Conservation (phyloP, 2,888 invertebrate genomes). For the Drosophila austrosaltans region DNA sequence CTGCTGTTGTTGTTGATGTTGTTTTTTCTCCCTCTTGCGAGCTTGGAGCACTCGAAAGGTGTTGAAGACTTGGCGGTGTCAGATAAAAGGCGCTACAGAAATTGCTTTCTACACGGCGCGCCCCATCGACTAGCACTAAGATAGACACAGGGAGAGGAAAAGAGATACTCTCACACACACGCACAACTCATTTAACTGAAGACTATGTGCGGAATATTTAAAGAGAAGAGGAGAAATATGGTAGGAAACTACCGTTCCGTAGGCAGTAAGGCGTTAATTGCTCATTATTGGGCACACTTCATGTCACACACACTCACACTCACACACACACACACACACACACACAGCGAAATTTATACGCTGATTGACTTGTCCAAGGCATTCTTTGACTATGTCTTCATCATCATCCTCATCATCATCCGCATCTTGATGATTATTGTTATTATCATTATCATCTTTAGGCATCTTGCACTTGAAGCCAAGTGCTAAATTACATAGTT, state of each 20-base stretch:
- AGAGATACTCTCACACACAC: background rate
- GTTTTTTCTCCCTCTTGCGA: conserved; percentile 38
- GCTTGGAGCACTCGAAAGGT: conserved; percentile 68
- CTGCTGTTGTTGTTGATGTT: conserved; percentile 1
- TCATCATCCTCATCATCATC: conserved; percentile 3
- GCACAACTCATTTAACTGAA: conserved; percentile 53
- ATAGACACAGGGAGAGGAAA: conserved; percentile 22
- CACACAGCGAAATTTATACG: conserved; percentile 59
- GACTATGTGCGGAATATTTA: conserved; percentile 56
- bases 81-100: conserved; percentile 76
- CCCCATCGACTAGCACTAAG: conserved; percentile 33
- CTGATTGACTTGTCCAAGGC: conserved; percentile 69
- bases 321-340: conserved; percentile 59
- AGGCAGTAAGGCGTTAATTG: conserved; percentile 80
- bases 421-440: conserved; percentile 9
- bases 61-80: conserved; percentile 79
- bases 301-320: conserved; percentile 70
- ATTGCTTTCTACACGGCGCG: conserved; percentile 63
- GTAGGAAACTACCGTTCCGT: conserved; percentile 72
- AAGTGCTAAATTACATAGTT: conserved; percentile 79
- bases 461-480: conserved; percentile 62
- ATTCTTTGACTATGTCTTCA: conserved; percentile 8
- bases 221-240: conserved; percentile 50
- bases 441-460: conserved; percentile 15
- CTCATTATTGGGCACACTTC: conserved; percentile 83